A percentile compares a stretch with the other conserved stretches of the same genome.
These are phyloP conservation scores for Petaurus breviceps DNA, from an alignment of 2,113 vertebrate species.

Conservation along the genomic window DNA sequence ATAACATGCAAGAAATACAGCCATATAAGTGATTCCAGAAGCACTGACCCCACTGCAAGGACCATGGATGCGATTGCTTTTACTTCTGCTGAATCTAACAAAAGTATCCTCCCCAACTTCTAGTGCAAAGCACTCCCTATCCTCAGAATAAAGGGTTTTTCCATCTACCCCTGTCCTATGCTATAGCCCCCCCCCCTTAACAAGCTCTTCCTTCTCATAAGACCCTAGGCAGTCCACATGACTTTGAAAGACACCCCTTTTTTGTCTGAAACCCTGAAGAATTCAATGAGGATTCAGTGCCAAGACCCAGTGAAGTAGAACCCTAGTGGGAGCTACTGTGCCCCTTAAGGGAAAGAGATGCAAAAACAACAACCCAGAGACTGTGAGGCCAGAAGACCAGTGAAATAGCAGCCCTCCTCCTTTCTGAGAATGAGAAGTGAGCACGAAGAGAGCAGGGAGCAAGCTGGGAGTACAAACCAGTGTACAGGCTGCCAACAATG, in stretches of 20 bases:
- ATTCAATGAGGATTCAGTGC: not conserved
- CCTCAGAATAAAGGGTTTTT: not conserved
- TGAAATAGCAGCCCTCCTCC: not conserved
- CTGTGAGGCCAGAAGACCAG: not conserved
- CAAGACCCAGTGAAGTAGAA: not conserved
- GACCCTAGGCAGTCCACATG: not conserved
- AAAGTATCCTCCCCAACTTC: not conserved
- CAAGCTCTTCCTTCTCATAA: not conserved
- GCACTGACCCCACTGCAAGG: not conserved
- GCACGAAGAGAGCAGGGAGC: slow-evolving; percentile 46
- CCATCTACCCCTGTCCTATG: not conserved
- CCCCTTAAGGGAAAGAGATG: not conserved
- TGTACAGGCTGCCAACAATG: slow-evolving; percentile 72
- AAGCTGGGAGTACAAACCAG: not conserved
- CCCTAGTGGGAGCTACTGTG: not conserved
- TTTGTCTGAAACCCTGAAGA: not conserved
- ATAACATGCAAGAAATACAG: not conserved
- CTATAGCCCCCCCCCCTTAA: not conserved
- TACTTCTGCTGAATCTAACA: not conserved
- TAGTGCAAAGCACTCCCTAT: not conserved
- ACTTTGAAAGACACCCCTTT: not conserved
- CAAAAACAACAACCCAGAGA: not conserved
- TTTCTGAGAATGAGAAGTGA: slow-evolving; percentile 25
- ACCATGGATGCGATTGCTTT: not conserved
- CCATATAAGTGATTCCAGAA: not conserved